Base-by-base conservation (phyloP, 2,888 invertebrate species). In the Cryptosula pallasiana region DNA sequence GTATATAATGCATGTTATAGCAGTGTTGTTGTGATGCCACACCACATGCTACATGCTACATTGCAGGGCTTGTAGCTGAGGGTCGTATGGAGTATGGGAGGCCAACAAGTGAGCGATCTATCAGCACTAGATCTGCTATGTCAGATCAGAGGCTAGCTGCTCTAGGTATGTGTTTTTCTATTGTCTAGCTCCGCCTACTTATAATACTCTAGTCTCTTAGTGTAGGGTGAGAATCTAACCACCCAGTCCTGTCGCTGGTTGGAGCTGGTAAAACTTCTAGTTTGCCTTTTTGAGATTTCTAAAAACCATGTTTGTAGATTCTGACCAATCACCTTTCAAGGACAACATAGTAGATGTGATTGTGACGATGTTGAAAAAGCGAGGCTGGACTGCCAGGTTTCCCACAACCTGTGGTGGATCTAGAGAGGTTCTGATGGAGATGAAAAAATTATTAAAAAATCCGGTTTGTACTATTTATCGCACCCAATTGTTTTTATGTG, bases 311-410 rank as follows among this genome's bases (percentile, higher is more conserved):
- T 45, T 45, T 45, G 45, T 34, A 63, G 63, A 63, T 63, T 27
- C 63, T 13, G 34, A 71, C 1, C 3, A 54, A 54, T 27, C 55
- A 20, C 55, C 55, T 1, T n/a, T 20, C 3, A 57, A 71, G 23
- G 55, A 57, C 27, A 35, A 71, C 34, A 71, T 72, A 29, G 35
- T 72, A 2, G 35, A 69, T 23, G 13, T 71, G 5, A 55, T 83
- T 32, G 75, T 77, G 13, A 76, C 77, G 27, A 78, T 82, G 74
- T 74, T 83, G 35, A 75, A 77, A 32, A 75, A 75, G 13, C 75
- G 83, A 9, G 80, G 80, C 13, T 83, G 83, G 83, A 75, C 76
- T 35, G 76, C 78, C 3, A 79, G 81, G 13, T 75, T 83, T 13
- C 82, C 83, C 2, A 75, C 81, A 3, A 80, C 78, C 2, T 79